Percentiles rank a stretch among this genome's conserved stretches.
Conservation (phyloP, 2,888 invertebrate species). For the Cosmorhoe ocellata region DNA sequence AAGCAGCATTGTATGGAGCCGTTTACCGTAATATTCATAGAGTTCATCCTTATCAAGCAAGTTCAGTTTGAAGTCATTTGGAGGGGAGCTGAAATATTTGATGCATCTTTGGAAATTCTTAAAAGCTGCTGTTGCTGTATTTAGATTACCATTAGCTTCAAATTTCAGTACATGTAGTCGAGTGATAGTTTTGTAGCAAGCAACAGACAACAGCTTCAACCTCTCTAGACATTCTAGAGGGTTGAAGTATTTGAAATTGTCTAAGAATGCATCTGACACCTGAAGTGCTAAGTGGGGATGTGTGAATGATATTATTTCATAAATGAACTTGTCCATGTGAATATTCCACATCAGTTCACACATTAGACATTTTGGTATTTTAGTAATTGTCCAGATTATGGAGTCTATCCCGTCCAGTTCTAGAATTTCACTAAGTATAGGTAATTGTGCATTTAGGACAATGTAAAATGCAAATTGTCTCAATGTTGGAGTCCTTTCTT, state of each 20-base stretch:
- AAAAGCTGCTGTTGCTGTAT: slow-evolving; percentile 40
- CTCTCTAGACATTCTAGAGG: slow-evolving; percentile 56
- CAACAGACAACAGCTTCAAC: slow-evolving; percentile 49
- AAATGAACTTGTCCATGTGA: slow-evolving; percentile 58
- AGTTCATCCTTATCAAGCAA: slow-evolving; percentile 51
- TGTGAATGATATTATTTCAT: slow-evolving; percentile 59
- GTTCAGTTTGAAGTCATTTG: slow-evolving; percentile 55
- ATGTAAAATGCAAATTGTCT: slow-evolving; percentile 65
- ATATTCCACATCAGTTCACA: slow-evolving; percentile 68
- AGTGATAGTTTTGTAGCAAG: slow-evolving; percentile 58
- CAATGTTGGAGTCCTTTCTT: slow-evolving; percentile 38
- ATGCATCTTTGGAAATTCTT: slow-evolving; percentile 56
- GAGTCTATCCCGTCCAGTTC: slow-evolving; percentile 59
- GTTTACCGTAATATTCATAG: slow-evolving; percentile 59
- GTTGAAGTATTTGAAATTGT: slow-evolving; percentile 60
- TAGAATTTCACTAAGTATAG: slow-evolving; percentile 54
- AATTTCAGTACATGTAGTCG: slow-evolving; percentile 57
- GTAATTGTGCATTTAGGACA: slow-evolving; percentile 62
- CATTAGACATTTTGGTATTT: slow-evolving; percentile 62
- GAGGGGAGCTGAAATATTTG: slow-evolving; percentile 59
- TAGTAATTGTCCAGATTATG: slow-evolving; percentile 65
- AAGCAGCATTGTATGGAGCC: slow-evolving; percentile 49
- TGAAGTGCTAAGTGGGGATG: slow-evolving; percentile 61
- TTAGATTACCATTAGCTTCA: slow-evolving; percentile 34
- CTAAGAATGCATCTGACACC: slow-evolving; percentile 56